Percentiles rank a stretch among this genome's conserved stretches.
These are phyloP conservation scores for Zygothrica quintamaculata DNA, from an alignment of 2,888 invertebrate genomes.

Conservation along the genomic window DNA sequence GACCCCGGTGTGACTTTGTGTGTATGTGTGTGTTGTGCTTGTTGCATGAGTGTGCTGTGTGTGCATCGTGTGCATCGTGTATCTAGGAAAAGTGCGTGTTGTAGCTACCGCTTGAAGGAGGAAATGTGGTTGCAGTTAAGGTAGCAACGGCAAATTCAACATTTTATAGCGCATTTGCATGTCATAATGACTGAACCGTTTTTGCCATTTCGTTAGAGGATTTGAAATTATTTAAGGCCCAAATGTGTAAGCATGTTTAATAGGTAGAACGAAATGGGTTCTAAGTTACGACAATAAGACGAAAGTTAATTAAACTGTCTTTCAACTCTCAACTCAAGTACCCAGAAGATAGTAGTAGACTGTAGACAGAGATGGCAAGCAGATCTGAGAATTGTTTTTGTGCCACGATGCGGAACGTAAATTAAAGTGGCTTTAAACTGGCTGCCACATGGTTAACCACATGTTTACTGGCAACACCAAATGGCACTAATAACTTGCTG, in stretches of 20 bases:
- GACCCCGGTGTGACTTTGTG: slow-evolving; percentile 7
- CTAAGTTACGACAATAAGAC: slow-evolving; percentile 13
- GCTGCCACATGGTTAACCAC: too few species aligned
- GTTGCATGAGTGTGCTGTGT: too few species aligned
- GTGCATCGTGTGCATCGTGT: slow-evolving; percentile 20
- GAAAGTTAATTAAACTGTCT: slow-evolving; percentile 57
- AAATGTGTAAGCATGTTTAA: slow-evolving; percentile 6
- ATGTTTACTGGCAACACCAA: too few species aligned
- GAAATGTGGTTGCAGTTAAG: slow-evolving; percentile 25
- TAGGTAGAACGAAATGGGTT: slow-evolving; percentile 14
- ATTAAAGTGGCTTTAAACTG: slow-evolving; percentile 61
- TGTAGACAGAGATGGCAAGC: slow-evolving; percentile 1
- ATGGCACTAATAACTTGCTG: slow-evolving; percentile 31
- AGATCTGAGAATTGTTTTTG: slow-evolving; percentile 65
- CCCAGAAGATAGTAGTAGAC: slow-evolving; percentile 10
- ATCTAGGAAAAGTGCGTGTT: slow-evolving; percentile 50
- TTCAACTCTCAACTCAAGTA: slow-evolving; percentile 30
- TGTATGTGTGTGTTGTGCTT: slow-evolving; percentile 5
- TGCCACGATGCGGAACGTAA: slow-evolving; percentile 65
- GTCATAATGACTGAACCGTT: slow-evolving; percentile 35
- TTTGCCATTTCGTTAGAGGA: too few species aligned
- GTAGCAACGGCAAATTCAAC: slow-evolving; percentile 39
- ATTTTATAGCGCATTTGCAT: slow-evolving; percentile 46
- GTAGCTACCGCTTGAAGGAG: slow-evolving; percentile 22
- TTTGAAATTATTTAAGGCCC: slow-evolving; percentile 15